Evolutionary conservation across 2,888 invertebrate genomes (phyloP).

Genomic region (Apeira syringaria): DNA sequence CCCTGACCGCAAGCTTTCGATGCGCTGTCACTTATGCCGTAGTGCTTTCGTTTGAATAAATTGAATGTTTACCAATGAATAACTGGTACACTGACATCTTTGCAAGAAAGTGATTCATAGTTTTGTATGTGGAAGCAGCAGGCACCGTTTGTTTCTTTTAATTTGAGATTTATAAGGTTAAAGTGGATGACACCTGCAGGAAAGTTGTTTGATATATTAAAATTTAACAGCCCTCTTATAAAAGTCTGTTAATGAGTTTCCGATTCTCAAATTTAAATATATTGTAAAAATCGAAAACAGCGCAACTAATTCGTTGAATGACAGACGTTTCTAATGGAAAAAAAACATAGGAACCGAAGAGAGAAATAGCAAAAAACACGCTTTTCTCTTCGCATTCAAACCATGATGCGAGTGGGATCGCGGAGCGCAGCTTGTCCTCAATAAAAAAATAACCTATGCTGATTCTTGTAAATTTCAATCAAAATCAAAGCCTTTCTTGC

Average conservation of each 20-base stretch:
- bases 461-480: no score
- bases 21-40: slow-evolving; percentile 33
- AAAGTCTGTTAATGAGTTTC: slow-evolving; percentile 6
- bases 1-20: slow-evolving; percentile 37
- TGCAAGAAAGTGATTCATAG: slow-evolving; percentile 13
- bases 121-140: slow-evolving; percentile 15
- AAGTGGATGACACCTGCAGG: slow-evolving; percentile 21
- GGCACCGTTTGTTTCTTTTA: slow-evolving; percentile 15
- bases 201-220: slow-evolving; percentile 13
- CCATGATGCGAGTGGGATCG: no score
- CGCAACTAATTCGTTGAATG: no score
- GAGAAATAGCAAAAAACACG: no score
- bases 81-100: slow-evolving; percentile 29
- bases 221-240: slow-evolving; percentile 6
- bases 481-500: no score
- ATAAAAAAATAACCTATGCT: no score
- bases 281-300: no score
- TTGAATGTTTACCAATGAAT: slow-evolving; percentile 24
- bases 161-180: slow-evolving; percentile 19
- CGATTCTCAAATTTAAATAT: no score
- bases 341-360: no score
- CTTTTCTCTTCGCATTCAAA: no score
- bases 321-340: no score
- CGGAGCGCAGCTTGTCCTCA: no score
- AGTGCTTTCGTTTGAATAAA: slow-evolving; percentile 34